phyloP scores from a whole-genome alignment of 2,113 vertebrate genomes.

The Tamias sibiricus region DNA sequence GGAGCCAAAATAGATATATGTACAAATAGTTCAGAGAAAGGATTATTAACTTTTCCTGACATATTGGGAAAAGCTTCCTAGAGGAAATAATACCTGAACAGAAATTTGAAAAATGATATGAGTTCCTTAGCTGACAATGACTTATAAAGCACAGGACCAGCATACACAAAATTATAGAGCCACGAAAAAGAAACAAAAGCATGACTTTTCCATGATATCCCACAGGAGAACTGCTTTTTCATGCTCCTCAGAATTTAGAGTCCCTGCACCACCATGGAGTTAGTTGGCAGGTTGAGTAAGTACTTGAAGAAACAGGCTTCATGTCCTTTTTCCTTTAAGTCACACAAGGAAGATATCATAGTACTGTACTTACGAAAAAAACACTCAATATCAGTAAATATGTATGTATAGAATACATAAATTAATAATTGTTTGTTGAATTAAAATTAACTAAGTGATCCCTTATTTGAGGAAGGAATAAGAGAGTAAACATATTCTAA shows the following conservation, averaged over 20 bases:
- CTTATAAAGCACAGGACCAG: slow-evolving; percentile 1
- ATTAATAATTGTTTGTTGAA: neutral
- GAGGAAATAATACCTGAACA: slow-evolving; percentile 24
- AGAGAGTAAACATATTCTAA: neutral
- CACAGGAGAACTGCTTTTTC: neutral
- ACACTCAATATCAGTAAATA: neutral
- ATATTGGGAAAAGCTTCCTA: slow-evolving; percentile 15
- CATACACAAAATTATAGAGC: neutral
- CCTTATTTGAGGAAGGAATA: neutral
- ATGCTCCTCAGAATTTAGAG: neutral
- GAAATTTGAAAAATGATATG: slow-evolving; percentile 20
- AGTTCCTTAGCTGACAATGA: neutral
- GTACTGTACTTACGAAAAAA: neutral
- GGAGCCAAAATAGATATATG: neutral
- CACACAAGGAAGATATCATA: neutral
- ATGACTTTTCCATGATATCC: neutral
- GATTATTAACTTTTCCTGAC: slow-evolving; percentile 17
- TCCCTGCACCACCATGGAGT: neutral
- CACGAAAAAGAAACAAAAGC: neutral
- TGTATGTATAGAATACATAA: neutral
- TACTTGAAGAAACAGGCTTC: neutral
- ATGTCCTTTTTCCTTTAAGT: neutral
- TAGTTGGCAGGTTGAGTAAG: neutral
- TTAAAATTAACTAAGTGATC: slow-evolving; percentile 31
- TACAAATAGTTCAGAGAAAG: neutral